Conservation (phyloP, 2,797 vertebrate genomes). For the Schizopygopsis pylzovi region DNA sequence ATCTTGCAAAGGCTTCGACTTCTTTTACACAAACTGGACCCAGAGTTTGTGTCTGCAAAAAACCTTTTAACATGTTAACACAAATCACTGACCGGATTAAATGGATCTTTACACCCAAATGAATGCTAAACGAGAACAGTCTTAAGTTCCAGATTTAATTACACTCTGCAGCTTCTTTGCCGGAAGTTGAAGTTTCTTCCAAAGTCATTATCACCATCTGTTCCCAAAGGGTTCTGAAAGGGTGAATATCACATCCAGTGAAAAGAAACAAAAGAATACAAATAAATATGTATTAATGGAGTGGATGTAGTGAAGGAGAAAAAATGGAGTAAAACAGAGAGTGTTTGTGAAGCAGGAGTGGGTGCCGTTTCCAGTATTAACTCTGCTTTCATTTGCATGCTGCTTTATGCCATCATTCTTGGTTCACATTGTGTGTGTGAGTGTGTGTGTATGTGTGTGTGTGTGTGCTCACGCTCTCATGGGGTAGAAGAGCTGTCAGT, state of each 20-base stretch:
- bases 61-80: too few relatives aligned
- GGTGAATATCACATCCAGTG: background rate
- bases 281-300: conserved; percentile 49
- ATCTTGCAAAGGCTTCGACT: background rate
- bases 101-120: background rate
- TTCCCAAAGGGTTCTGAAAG: background rate
- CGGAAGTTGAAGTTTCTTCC: background rate
- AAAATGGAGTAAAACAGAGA: background rate
- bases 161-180: background rate
- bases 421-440: conserved; percentile 9
- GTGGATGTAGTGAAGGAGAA: conserved; percentile 45
- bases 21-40: background rate
- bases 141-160: background rate
- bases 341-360: conserved; percentile 8
- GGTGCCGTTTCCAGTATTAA: conserved; percentile 14
- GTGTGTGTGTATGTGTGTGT: conserved; percentile 16
- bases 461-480: conserved; percentile 62
- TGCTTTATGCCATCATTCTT: conserved; percentile 34
- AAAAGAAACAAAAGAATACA: conserved; percentile 20
- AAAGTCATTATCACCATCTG: background rate
- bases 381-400: conserved; percentile 68
- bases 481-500: conserved; percentile 79
- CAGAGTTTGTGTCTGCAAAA: background rate
- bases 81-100: too few relatives aligned
- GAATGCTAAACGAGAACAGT: background rate